Evolutionary conservation across 2,113 vertebrate species (phyloP).

Genomic region (Circaetus cinerascens): DNA sequence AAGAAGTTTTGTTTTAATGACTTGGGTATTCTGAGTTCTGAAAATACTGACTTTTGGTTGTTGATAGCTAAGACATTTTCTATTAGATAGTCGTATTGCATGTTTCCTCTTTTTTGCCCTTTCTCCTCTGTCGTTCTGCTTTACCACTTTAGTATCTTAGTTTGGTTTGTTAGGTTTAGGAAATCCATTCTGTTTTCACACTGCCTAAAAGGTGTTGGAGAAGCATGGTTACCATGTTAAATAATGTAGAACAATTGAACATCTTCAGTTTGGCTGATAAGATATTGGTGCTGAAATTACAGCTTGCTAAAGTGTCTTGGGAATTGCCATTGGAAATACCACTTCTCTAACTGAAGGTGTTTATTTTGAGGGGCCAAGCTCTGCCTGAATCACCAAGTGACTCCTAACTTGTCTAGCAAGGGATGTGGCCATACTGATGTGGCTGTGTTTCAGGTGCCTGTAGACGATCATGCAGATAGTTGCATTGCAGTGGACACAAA

Average conservation of each 20-base stretch:
- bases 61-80: fast-evolving
- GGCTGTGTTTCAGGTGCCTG: fast-evolving
- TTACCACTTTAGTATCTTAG: background rate
- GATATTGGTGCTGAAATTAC: background rate
- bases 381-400: background rate
- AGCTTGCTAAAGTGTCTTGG: background rate
- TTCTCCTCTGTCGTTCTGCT: background rate
- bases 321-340: background rate
- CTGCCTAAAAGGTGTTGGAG: background rate
- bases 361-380: background rate
- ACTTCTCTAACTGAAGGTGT: background rate
- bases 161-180: background rate
- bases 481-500: background rate
- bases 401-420: fast-evolving
- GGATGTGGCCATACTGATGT: fast-evolving
- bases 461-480: background rate
- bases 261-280: background rate
- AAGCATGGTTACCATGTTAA: background rate
- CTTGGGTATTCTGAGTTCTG: background rate
- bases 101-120: background rate
- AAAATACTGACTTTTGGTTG: background rate
- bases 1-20: background rate
- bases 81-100: fast-evolving
- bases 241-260: background rate
- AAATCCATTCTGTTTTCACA: background rate